Evolutionary conservation across 1,140 invertebrate species (phyloP).

Genomic region (Drosophila arizonae): DNA sequence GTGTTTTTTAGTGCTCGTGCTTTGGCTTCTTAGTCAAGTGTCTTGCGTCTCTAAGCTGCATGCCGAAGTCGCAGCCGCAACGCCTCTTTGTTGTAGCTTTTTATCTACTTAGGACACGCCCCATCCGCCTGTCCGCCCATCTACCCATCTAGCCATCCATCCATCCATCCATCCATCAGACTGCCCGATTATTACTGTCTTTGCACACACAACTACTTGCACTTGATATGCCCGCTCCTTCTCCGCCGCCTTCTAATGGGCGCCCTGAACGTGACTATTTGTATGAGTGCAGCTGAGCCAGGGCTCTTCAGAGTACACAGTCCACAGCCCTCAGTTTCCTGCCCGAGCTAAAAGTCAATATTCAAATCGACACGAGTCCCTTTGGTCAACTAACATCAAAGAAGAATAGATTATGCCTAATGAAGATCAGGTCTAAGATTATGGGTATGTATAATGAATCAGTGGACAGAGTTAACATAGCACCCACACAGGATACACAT

Average conservation of each 20-base stretch:
- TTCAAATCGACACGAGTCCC: constrained; percentile 37
- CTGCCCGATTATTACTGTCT: constrained; percentile 48
- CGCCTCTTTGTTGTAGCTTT: constrained; percentile 61
- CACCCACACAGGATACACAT: no score
- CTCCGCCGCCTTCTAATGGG: constrained; percentile 15
- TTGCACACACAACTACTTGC: constrained; percentile 51
- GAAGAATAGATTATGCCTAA: background rate
- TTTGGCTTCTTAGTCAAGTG: constrained; percentile 56
- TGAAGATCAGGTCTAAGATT: no score
- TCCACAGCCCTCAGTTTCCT: constrained; percentile 24
- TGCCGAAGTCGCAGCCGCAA: constrained; percentile 24
- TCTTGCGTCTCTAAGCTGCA: constrained; percentile 36
- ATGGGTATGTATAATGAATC: no score
- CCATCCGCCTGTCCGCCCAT: constrained; percentile 4
- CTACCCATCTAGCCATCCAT: constrained; percentile 9
- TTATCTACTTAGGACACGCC: constrained; percentile 56
- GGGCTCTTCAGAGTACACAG: constrained; percentile 45
- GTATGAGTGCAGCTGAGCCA: constrained; percentile 48
- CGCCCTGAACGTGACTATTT: constrained; percentile 64
- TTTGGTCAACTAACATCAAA: no score
- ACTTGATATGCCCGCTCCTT: constrained; percentile 52
- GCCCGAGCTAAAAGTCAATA: constrained; percentile 9
- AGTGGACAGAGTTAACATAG: no score
- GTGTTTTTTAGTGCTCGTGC: constrained; percentile 38
- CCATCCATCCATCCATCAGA: constrained; percentile 16